These are phyloP conservation scores for Leptopilina myrica DNA, from an alignment of 2,888 invertebrate genomes.

Conservation along the genomic window DNA sequence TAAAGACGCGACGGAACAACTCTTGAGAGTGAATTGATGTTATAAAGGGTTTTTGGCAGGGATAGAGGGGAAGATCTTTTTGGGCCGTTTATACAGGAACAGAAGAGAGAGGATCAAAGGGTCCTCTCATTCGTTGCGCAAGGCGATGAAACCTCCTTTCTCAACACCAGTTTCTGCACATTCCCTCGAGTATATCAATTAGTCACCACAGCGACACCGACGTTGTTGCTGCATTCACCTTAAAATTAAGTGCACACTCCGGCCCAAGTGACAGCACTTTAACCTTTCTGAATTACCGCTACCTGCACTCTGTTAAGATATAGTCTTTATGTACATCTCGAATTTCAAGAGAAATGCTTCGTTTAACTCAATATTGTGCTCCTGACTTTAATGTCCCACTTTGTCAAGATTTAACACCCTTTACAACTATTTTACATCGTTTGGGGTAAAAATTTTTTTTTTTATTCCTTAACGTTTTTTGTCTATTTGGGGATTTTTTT, in stretches of 20 bases:
- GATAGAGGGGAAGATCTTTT: slow-evolving; percentile 47
- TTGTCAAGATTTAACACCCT: slow-evolving; percentile 16
- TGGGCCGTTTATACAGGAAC: slow-evolving; percentile 49
- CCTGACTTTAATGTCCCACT: slow-evolving; percentile 16
- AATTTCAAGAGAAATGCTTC: slow-evolving; percentile 20
- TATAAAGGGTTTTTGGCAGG: slow-evolving; percentile 39
- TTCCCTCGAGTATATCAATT: slow-evolving; percentile 57
- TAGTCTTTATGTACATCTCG: slow-evolving; percentile 29
- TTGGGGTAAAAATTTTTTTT: not conserved
- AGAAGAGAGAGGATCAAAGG: slow-evolving; percentile 51
- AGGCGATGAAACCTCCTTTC: slow-evolving; percentile 47
- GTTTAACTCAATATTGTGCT: slow-evolving; percentile 35
- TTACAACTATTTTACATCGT: not conserved
- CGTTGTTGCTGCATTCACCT: slow-evolving; percentile 25
- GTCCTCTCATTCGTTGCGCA: slow-evolving; percentile 33
- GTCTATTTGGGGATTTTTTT: no score
- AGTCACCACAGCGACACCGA: slow-evolving; percentile 45
- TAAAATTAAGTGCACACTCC: slow-evolving; percentile 29
- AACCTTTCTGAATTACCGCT: slow-evolving; percentile 21
- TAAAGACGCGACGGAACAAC: slow-evolving; percentile 58
- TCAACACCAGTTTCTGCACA: slow-evolving; percentile 36
- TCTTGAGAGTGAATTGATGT: slow-evolving; percentile 40
- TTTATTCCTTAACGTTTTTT: not conserved
- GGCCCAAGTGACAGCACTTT: slow-evolving; percentile 31
- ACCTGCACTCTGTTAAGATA: slow-evolving; percentile 20